phyloP scores from a whole-genome alignment of 2,888 invertebrate species.

The Clanis bilineata region DNA sequence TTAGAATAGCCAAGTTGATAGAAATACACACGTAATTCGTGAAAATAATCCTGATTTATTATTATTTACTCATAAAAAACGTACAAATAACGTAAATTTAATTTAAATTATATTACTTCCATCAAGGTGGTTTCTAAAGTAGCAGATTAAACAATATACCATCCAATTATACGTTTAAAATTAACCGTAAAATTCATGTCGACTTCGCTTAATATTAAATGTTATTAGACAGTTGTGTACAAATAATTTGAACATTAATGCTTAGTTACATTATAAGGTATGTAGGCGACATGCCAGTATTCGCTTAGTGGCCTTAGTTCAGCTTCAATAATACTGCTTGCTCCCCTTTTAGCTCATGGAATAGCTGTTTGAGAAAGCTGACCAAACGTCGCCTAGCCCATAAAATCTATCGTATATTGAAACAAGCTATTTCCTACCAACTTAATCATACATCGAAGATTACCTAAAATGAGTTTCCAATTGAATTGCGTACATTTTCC shows the following conservation, averaged over 20 bases:
- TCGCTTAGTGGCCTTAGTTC: background rate
- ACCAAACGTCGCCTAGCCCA: constrained; percentile 14
- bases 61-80: no score
- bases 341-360: constrained; percentile 23
- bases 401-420: constrained; percentile 8
- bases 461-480: background rate
- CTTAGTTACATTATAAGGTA: background rate
- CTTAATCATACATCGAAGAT: background rate
- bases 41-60: no score
- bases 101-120: background rate
- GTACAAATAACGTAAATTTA: no score
- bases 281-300: background rate
- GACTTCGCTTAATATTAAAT: background rate
- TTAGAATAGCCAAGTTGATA: no score
- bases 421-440: background rate
- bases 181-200: background rate
- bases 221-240: background rate
- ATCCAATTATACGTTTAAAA: no score
- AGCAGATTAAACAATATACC: background rate
- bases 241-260: background rate
- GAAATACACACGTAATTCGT: no score
- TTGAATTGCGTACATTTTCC: background rate
- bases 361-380: constrained; percentile 32
- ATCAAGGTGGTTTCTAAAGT: background rate
- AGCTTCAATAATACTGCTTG: constrained; percentile 22